These are phyloP conservation scores for Andricus quercusramuli DNA, from an alignment of 2,888 invertebrate genomes.

Conservation along the genomic window DNA sequence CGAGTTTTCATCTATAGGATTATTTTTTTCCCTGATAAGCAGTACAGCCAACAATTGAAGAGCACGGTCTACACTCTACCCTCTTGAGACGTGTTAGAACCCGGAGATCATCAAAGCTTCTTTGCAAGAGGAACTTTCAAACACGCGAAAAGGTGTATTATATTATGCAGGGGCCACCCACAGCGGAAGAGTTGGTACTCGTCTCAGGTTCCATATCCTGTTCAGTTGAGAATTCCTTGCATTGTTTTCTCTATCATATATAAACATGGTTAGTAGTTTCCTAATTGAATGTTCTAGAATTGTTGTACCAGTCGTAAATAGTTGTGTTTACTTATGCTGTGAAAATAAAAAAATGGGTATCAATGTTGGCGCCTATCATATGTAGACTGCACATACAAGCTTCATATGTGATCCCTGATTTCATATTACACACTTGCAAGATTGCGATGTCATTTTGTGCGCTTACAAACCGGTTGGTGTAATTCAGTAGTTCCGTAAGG, in stretches of 20 bases:
- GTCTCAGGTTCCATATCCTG: constrained; percentile 75
- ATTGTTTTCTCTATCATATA: constrained; percentile 60
- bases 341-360: not conserved
- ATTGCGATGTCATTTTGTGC: constrained; percentile 9
- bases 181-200: constrained; percentile 67
- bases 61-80: too few relatives aligned
- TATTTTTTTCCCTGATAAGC: too few relatives aligned
- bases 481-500: constrained; percentile 57
- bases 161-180: constrained; percentile 71
- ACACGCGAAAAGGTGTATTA: constrained; percentile 32
- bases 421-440: not conserved
- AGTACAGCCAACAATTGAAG: too few relatives aligned
- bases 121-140: constrained; percentile 25
- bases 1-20: too few relatives aligned
- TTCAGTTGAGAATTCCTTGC: constrained; percentile 59
- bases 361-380: not conserved
- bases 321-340: not conserved
- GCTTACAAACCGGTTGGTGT: constrained; percentile 57
- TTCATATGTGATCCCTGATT: not conserved
- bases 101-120: too few relatives aligned
- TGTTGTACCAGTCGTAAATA: not conserved
- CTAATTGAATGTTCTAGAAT: constrained; percentile 12
- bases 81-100: too few relatives aligned
- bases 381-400: not conserved
- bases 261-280: not conserved